Base-by-base conservation (phyloP, 2,113 vertebrate genomes). In the Chloebia gouldiae region DNA sequence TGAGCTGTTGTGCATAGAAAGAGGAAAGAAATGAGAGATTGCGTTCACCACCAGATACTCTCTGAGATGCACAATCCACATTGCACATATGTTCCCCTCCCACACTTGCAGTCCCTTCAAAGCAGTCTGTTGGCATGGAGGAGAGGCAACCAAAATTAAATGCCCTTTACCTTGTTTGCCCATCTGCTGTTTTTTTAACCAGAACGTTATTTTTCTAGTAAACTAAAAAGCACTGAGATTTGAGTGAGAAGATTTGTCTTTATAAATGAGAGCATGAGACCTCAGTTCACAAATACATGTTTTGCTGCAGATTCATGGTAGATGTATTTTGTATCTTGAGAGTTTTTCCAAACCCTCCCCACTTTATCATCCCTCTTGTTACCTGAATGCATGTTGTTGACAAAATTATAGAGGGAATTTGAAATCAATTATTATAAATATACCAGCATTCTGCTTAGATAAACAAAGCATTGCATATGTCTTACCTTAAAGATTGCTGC, bases 31-130 rank as follows among this genome's bases (percentile, higher is more conserved):
- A 54, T 25, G 54, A 83, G 54, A 77, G 63, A 75, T 40, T 33
- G 47, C 0, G 0, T 86, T 83, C 68, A 39, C 47, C 64, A 88
- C 68, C 69, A 86, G 40, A 70, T 77, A 60, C 28, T 71, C 82
- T 92, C 76, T 3, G 20, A 95, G 94, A 94, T 94, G 95, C 91
- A 92, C 94, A 96, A 94, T 97, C 91, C 64, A 45, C 64, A 75
- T 25, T 25, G 76, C 94, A 94, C 95, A 93, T 97, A 96, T 96
- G 96, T 94, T 96, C 63, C 54, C 75, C 88, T 94, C 96, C 96
- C 68, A 96, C 93, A 90, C 93, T 90, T 68, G 37, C 66, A 82
- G 90, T 90, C 82, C 40, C 68, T 93, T 95, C 85, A 25, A 68
- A 93, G 72, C 50, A 90, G 35, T 15, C 49, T 81, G 83, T 93